phyloP scores from a whole-genome alignment of 2,113 vertebrate species.

The Chitala chitala region DNA sequence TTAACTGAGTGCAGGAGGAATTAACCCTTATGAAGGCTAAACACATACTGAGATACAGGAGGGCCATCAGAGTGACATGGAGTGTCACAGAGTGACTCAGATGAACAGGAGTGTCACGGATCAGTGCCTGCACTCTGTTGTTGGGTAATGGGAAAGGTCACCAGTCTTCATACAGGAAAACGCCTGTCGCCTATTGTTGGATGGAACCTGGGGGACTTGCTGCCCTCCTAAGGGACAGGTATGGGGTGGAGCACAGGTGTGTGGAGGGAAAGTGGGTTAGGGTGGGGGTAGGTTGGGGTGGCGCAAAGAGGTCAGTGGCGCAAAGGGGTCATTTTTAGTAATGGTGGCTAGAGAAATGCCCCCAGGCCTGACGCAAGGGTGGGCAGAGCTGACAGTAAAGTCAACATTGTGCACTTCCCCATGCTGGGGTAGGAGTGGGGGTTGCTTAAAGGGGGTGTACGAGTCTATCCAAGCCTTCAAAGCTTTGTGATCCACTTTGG shows the following conservation, averaged over 20 bases:
- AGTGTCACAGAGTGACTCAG: no score
- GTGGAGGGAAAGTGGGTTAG: background rate
- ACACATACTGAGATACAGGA: background rate
- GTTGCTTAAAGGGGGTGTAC: constrained; percentile 33
- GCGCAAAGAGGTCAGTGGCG: no score
- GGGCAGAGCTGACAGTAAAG: constrained; percentile 65
- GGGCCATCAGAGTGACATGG: constrained; percentile 8
- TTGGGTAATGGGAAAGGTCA: constrained; percentile 3
- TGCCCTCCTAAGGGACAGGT: background rate
- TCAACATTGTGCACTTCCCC: constrained; percentile 68
- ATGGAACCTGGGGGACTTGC: background rate
- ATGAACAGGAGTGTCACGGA: constrained; percentile 20
- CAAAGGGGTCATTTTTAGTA: background rate
- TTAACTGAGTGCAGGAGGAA: no score
- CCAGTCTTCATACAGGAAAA: background rate
- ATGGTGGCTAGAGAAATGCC: constrained; percentile 40
- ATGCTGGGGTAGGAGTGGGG: background rate
- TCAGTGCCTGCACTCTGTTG: constrained; percentile 24
- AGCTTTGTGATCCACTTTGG: constrained; percentile 62
- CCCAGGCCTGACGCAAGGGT: constrained; percentile 63
- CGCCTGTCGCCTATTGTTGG: background rate
- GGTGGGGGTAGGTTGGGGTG: background rate
- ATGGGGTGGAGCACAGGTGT: background rate
- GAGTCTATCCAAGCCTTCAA: constrained; percentile 65
- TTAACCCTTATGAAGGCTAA: background rate